These are phyloP conservation scores for Adelognathus sp. DNA, from an alignment of 2,888 invertebrate genomes.

Conservation along the genomic window DNA sequence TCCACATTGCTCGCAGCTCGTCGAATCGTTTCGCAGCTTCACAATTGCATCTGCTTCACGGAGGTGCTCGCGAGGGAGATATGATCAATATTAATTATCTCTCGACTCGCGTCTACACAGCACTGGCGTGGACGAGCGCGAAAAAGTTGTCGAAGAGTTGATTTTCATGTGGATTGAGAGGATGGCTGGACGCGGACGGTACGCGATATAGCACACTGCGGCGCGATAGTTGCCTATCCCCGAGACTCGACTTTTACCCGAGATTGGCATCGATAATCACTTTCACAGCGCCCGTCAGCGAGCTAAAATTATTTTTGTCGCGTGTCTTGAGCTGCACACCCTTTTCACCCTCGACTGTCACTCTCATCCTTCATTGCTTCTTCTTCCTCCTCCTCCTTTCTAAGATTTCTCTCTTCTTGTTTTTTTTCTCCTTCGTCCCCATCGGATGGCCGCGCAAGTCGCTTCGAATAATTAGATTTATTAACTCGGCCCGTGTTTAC, in stretches of 20 bases:
- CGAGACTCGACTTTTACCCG: slow-evolving; percentile 19
- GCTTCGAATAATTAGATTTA: slow-evolving; percentile 74
- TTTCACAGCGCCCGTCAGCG: slow-evolving; percentile 50
- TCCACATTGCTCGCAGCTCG: neutral
- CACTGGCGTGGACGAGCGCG: neutral
- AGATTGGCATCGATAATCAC: slow-evolving; percentile 65
- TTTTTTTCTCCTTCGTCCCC: slow-evolving; percentile 15
- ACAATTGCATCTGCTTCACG: neutral
- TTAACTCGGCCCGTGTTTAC: slow-evolving; percentile 74
- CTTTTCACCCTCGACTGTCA: slow-evolving; percentile 1
- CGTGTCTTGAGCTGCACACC: slow-evolving; percentile 41
- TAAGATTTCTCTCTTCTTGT: neutral
- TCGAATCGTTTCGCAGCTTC: slow-evolving; percentile 7
- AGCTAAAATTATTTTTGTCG: slow-evolving; percentile 70
- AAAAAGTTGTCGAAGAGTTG: slow-evolving; percentile 49
- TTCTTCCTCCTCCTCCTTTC: neutral
- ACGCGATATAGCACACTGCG: slow-evolving; percentile 28
- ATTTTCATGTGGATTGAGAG: slow-evolving; percentile 53
- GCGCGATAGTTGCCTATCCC: neutral
- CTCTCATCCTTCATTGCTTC: slow-evolving; percentile 30
- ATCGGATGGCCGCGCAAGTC: slow-evolving; percentile 42
- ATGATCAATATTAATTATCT: slow-evolving; percentile 53
- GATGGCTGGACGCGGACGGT: slow-evolving; percentile 30
- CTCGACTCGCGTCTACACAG: neutral
- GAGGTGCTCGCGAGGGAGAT: neutral